Percentiles rank a stretch among this genome's conserved stretches.
Evolutionary conservation across 2,888 invertebrate species (phyloP).

Genomic region (Tachystola acroxantha): DNA sequence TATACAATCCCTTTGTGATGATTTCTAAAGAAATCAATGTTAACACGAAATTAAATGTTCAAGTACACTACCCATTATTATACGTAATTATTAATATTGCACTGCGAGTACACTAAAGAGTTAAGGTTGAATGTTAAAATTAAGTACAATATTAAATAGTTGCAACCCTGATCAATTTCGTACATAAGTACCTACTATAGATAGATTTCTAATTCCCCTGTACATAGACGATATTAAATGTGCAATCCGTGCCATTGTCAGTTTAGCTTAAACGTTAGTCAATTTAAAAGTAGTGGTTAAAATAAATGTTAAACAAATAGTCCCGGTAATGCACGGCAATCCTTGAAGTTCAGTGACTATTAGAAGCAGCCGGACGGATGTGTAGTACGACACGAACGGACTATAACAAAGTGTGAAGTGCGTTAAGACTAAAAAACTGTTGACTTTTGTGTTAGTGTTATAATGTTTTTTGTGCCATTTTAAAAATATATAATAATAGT

Average conservation of each 20-base stretch:
- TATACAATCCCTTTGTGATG: constrained; percentile 14
- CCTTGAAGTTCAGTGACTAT: constrained; percentile 28
- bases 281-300: constrained; percentile 54
- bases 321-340: constrained; percentile 26
- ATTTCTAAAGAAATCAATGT: constrained; percentile 23
- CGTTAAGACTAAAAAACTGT: constrained; percentile 63
- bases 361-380: constrained; percentile 26
- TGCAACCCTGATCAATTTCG: constrained; percentile 59
- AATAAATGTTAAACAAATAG: constrained; percentile 20
- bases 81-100: constrained; percentile 69
- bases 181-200: constrained; percentile 39
- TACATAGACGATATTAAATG: constrained; percentile 68
- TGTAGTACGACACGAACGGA: constrained; percentile 36
- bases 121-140: constrained; percentile 60
- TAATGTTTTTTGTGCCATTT: constrained; percentile 78
- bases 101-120: constrained; percentile 61
- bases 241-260: constrained; percentile 78
- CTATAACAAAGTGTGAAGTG: constrained; percentile 44
- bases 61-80: constrained; percentile 55
- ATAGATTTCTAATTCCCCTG: constrained; percentile 61
- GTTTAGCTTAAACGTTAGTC: constrained; percentile 71
- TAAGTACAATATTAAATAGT: constrained; percentile 56
- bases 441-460: constrained; percentile 76
- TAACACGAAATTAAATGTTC: constrained; percentile 46
- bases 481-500: constrained; percentile 68